A percentile compares a stretch with the other conserved stretches of the same genome.
Conservation (phyloP, 2,113 vertebrate species). For the Melanostigma gelatinosum region DNA sequence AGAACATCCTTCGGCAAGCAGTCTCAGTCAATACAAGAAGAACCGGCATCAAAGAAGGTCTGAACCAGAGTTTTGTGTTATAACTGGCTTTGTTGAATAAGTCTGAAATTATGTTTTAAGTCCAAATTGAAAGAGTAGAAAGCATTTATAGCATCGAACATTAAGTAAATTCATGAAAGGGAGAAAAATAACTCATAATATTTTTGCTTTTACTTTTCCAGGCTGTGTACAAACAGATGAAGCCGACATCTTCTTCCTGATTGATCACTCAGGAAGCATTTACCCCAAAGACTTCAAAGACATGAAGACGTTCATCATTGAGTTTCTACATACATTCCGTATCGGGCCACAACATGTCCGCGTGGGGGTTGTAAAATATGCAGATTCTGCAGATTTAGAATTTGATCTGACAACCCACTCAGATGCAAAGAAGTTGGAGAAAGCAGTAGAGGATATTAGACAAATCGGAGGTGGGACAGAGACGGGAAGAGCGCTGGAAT, state of each 20-base stretch:
- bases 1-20: slow-evolving; percentile 61
- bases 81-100: background rate
- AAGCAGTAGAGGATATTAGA: slow-evolving; percentile 75
- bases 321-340: slow-evolving; percentile 79
- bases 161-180: background rate
- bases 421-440: slow-evolving; percentile 65
- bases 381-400: slow-evolving; percentile 61
- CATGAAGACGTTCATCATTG: slow-evolving; percentile 87
- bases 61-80: background rate
- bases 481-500: slow-evolving; percentile 81
- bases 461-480: slow-evolving; percentile 80
- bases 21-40: slow-evolving; percentile 26
- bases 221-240: slow-evolving; percentile 85
- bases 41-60: slow-evolving; percentile 81
- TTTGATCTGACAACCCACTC: slow-evolving; percentile 76
- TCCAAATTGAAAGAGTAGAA: background rate
- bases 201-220: slow-evolving; percentile 59
- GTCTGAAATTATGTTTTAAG: background rate
- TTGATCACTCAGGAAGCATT: slow-evolving; percentile 88
- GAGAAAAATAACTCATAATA: background rate
- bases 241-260: slow-evolving; percentile 90
- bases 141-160: background rate
- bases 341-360: slow-evolving; percentile 82
- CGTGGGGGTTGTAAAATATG: slow-evolving; percentile 86
- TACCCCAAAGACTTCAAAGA: slow-evolving; percentile 76